A percentile compares a stretch with the other conserved stretches of the same genome.
These are phyloP conservation scores for Mesitornis unicolor DNA, from an alignment of 2,113 vertebrate genomes.

Conservation along the genomic window DNA sequence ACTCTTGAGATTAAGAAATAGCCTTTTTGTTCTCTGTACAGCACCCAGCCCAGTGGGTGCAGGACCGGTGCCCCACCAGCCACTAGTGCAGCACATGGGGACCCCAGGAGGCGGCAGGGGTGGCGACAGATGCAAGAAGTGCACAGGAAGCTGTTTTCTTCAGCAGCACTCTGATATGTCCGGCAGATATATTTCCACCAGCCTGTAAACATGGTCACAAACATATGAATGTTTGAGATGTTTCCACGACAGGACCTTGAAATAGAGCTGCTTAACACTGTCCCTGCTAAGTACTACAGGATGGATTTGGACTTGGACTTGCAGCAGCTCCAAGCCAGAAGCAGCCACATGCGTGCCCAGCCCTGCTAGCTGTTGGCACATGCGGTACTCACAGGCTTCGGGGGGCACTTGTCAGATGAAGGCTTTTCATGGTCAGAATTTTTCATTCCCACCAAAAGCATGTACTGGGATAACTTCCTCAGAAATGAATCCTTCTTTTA, in stretches of 20 bases:
- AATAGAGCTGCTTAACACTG: neutral
- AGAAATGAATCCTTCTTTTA: neutral
- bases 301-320: neutral
- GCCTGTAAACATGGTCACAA: neutral
- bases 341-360: accelerated
- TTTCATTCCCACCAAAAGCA: neutral
- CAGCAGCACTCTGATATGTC: neutral
- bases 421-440: neutral
- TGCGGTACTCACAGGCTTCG: neutral
- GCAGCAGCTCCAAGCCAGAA: neutral
- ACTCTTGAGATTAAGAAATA: neutral
- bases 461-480: neutral
- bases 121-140: neutral
- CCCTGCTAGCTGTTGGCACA: accelerated
- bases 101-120: neutral
- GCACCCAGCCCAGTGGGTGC: neutral
- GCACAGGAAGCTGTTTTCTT: neutral
- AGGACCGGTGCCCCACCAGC: neutral
- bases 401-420: neutral
- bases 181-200: neutral
- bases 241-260: neutral
- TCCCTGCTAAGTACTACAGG: neutral
- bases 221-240: neutral
- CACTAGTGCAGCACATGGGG: accelerated
- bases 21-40: neutral